Evolutionary conservation across 2,888 invertebrate genomes (phyloP), one percentile per base, ranked within the genome.

Genomic region (Drosophila tripunctata): DNA sequence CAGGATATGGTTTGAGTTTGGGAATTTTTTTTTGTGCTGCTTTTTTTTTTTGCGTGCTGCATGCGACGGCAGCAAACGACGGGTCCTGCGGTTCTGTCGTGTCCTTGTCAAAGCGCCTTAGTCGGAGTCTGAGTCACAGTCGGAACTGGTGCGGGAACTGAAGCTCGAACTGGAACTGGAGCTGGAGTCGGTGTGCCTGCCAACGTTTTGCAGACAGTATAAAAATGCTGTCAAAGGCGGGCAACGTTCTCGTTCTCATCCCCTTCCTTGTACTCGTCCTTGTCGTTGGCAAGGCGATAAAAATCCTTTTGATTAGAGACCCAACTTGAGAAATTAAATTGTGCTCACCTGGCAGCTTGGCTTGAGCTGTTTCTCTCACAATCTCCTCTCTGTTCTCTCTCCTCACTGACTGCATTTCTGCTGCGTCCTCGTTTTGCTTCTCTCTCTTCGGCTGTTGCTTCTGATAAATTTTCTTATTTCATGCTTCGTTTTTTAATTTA

Each of bases 291-390:
- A 70, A 61, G 63, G 61, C 80, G 86, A 85, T 87, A 83, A 83
- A 83, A 85, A 87, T 82, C 86, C 86, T 80, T 87, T 77, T 87
- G 84, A 87, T 85, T 87, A 82, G 83, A 85, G 76, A 64, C 41
- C 56, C 71, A 84, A 66, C 79, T 87, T 88, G 79, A 87, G 87
- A 87, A 87, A 87, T 87, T 87, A 87, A 86, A 87, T 88, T 84
- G 82, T 78, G 81, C 84, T 80, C 83, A 86, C 84, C 87, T 86
- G 86, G 71, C 81, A 74, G 70, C 75, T 55, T 65, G 55, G 75
- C 56, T 63, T 58, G 54, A 33, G 51, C 45, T 19, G 47, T 41
- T 43, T 33, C 54, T 41, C 5, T 40, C 33, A 10, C 27, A 27
- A 2, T 10, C 27, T 5, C 10, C 8, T 10, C 27, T 1, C 27